These are phyloP conservation scores for Indicator maculatus DNA, from an alignment of 2,113 vertebrate species.

Conservation along the genomic window DNA sequence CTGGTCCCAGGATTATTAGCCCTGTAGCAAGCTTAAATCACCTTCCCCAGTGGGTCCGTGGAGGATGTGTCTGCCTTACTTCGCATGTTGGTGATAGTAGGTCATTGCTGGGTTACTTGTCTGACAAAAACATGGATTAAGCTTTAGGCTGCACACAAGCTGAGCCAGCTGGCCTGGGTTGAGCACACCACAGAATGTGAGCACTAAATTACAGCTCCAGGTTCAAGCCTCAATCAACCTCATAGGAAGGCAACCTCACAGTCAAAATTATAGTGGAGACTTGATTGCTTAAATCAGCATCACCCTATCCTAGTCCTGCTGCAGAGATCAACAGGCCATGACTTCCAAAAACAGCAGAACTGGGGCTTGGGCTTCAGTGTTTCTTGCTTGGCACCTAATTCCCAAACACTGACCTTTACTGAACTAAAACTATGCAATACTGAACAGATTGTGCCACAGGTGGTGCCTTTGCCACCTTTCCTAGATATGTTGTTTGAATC, in stretches of 20 bases:
- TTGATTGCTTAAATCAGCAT: neutral
- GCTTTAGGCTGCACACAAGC: neutral
- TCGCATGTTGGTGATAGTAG: neutral
- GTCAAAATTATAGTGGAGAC: neutral
- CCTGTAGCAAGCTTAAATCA: neutral
- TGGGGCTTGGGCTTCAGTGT: neutral
- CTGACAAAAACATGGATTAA: neutral
- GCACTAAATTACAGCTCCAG: neutral
- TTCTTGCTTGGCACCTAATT: neutral
- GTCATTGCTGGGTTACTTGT: neutral
- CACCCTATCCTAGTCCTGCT: neutral
- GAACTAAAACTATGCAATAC: slow-evolving; percentile 40
- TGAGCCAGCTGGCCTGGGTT: neutral
- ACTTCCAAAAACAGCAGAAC: accelerated
- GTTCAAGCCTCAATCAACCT: neutral
- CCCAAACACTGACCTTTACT: neutral
- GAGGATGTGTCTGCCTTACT: neutral
- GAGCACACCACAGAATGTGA: neutral
- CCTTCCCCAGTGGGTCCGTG: neutral
- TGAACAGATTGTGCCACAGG: neutral
- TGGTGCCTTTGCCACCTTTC: neutral
- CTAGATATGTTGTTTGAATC: neutral
- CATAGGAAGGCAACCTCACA: neutral
- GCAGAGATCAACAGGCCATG: neutral
- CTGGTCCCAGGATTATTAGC: neutral